Percentiles rank a stretch among this genome's conserved stretches.
Conservation (phyloP, 2,113 vertebrate species). For the Bothrops jararaca region DNA sequence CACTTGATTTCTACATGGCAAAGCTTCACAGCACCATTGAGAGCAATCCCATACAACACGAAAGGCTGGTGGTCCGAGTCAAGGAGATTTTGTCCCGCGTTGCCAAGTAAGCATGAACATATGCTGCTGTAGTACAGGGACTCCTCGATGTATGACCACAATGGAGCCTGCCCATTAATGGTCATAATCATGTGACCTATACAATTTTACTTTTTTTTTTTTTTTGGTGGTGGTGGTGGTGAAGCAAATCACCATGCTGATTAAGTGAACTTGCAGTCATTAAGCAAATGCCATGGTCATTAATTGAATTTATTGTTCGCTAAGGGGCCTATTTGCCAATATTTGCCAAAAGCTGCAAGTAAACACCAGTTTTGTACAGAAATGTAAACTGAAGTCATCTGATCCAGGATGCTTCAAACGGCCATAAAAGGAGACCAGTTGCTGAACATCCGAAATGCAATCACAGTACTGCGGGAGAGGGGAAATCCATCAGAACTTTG, state of each 20-base stretch:
- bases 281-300: background rate
- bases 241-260: background rate
- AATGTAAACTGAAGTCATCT: background rate
- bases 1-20: slow-evolving; percentile 93
- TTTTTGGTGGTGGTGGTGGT: background rate
- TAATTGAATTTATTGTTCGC: background rate
- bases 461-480: no score
- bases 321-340: no score
- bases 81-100: slow-evolving; percentile 90
- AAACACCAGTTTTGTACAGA: background rate
- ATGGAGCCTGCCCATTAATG: background rate
- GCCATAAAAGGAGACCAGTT: background rate
- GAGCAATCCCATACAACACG: slow-evolving; percentile 88
- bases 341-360: background rate
- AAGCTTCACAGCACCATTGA: slow-evolving; percentile 87
- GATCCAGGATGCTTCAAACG: background rate
- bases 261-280: background rate
- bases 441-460: background rate
- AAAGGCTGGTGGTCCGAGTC: slow-evolving; percentile 83
- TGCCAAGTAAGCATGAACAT: slow-evolving; percentile 78
- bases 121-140: background rate
- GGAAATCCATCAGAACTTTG: background rate
- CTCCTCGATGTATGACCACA: background rate
- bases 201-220: background rate
- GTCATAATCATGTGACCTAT: background rate